phyloP scores from a whole-genome alignment of 2,888 invertebrate genomes.

The Frankliniella fusca region DNA sequence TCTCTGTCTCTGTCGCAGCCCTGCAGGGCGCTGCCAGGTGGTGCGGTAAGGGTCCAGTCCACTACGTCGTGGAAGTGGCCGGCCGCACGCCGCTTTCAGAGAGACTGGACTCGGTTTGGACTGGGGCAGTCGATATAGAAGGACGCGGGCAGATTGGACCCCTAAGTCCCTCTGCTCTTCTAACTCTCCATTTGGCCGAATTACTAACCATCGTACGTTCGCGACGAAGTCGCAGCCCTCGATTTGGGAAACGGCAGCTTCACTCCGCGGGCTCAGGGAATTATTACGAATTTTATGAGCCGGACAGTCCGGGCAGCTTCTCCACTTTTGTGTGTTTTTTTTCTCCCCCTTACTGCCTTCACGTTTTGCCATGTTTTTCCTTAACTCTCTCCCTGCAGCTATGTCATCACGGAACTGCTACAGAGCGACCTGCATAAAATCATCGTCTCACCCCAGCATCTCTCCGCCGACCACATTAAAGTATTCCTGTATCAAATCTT shows the following conservation, averaged over 20 bases:
- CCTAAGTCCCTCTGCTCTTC: no score
- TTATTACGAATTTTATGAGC: background rate
- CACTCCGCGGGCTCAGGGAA: no score
- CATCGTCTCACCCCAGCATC: conserved; percentile 98
- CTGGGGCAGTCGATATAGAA: no score
- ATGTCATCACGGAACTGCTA: conserved; percentile 98
- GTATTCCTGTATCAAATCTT: conserved; percentile 99
- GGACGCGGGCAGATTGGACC: no score
- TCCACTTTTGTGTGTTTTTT: background rate
- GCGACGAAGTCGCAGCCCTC: no score
- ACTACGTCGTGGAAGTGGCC: background rate
- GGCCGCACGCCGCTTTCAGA: background rate
- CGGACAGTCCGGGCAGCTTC: background rate
- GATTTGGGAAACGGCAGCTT: no score
- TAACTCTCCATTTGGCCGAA: no score
- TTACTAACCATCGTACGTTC: no score
- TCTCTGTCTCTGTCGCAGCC: background rate
- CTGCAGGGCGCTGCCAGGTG: background rate
- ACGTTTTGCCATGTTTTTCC: conserved; percentile 42
- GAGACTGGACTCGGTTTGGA: no score
- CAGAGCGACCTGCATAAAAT: conserved; percentile 99
- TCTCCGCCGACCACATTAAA: conserved; percentile 99
- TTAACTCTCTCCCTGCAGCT: conserved; percentile 60
- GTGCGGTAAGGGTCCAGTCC: background rate
- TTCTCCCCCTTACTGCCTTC: background rate